These are phyloP conservation scores for Notiomystis cincta DNA, from an alignment of 2,113 vertebrate genomes.

Conservation along the genomic window DNA sequence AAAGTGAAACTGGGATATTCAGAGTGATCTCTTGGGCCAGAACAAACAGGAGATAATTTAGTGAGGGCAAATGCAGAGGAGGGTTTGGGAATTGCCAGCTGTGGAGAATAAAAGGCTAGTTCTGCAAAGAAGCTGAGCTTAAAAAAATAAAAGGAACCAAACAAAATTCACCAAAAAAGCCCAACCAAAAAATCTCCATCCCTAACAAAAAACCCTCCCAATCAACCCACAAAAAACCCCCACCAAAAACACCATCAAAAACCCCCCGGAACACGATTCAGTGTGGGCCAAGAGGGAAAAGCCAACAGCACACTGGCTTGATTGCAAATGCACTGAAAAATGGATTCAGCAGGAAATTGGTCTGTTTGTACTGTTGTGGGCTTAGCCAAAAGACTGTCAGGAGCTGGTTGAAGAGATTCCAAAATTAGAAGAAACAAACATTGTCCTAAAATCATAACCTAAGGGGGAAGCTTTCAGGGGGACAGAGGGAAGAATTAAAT, in stretches of 20 bases:
- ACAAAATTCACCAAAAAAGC: neutral
- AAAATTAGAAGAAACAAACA: neutral
- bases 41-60: neutral
- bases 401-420: neutral
- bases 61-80: neutral
- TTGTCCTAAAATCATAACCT: neutral
- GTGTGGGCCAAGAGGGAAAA: neutral
- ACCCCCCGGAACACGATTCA: accelerated
- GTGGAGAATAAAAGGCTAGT: neutral
- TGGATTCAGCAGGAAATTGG: neutral
- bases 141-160: neutral
- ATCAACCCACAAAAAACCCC: neutral
- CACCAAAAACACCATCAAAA: neutral
- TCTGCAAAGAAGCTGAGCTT: neutral
- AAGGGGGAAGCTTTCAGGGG: neutral
- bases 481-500: neutral
- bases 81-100: neutral
- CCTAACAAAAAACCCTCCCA: neutral
- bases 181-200: neutral
- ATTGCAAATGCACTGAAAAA: neutral
- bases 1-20: neutral
- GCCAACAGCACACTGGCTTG: neutral
- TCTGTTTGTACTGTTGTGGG: neutral
- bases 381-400: neutral
- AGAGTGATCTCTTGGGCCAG: neutral